phyloP scores from a whole-genome alignment of 1,140 invertebrate species.

The Samia ricini region DNA sequence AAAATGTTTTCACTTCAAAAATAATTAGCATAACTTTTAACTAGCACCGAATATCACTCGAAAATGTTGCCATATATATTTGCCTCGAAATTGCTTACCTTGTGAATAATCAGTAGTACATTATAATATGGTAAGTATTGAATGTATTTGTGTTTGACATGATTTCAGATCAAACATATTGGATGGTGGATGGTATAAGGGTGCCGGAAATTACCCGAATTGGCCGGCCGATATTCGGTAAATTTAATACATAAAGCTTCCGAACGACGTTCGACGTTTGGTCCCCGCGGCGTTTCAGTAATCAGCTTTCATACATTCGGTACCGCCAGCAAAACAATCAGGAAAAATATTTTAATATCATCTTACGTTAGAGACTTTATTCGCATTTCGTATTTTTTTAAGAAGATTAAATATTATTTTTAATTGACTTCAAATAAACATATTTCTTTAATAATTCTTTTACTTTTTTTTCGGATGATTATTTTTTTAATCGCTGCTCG shows the following conservation, averaged over 20 bases:
- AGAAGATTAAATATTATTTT: no score
- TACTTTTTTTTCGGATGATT: no score
- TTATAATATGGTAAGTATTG: neutral
- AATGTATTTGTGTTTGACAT: neutral
- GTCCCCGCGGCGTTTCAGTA: conserved; percentile 18
- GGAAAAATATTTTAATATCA: neutral
- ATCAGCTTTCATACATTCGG: conserved; percentile 18
- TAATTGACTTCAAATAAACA: no score
- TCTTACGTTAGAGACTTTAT: neutral
- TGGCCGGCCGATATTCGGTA: conserved; percentile 20
- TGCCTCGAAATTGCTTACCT: no score
- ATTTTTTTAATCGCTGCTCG: no score
- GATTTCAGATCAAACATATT: neutral
- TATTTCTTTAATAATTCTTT: no score
- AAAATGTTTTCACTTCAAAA: no score
- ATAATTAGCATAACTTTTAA: no score
- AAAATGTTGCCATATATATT: no score
- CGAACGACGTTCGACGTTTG: conserved; percentile 16
- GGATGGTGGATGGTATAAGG: conserved; percentile 1
- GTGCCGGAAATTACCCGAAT: conserved; percentile 15
- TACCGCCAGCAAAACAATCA: neutral
- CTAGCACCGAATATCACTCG: no score
- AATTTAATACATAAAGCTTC: conserved; percentile 31
- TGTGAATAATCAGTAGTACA: neutral
- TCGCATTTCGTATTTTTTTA: no score